A percentile compares a stretch with the other conserved stretches of the same genome.
phyloP scores from a whole-genome alignment of 2,888 invertebrate genomes.

The Chymomyza procnemis region DNA sequence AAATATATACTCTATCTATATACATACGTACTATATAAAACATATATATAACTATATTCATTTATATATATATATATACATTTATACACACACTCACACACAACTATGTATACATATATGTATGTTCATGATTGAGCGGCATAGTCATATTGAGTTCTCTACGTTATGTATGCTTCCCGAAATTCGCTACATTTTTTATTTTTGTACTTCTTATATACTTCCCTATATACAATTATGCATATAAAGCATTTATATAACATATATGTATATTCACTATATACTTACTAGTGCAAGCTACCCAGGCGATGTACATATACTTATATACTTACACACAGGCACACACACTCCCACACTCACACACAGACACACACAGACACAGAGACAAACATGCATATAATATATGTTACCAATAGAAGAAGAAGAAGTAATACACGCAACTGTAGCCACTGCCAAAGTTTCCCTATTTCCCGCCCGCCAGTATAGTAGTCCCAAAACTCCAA shows the following conservation, averaged over 20 bases:
- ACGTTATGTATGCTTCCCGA: slow-evolving; percentile 19
- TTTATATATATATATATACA: slow-evolving; percentile 19
- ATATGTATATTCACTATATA: slow-evolving; percentile 42
- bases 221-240: slow-evolving; percentile 22
- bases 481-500: no score
- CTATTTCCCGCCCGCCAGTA: background rate
- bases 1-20: slow-evolving; percentile 40
- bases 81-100: background rate
- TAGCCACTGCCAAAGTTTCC: slow-evolving; percentile 59
- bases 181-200: slow-evolving; percentile 18
- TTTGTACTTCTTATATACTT: slow-evolving; percentile 36
- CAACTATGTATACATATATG: slow-evolving; percentile 23
- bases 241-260: slow-evolving; percentile 33
- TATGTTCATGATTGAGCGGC: slow-evolving; percentile 33
- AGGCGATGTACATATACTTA: slow-evolving; percentile 63
- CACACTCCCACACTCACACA: slow-evolving; percentile 1
- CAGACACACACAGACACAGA: slow-evolving; percentile 4
- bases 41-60: slow-evolving; percentile 22
- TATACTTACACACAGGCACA: background rate
- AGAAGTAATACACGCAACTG: slow-evolving; percentile 63
- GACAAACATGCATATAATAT: slow-evolving; percentile 11
- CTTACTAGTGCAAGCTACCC: slow-evolving; percentile 73
- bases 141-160: slow-evolving; percentile 22
- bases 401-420: slow-evolving; percentile 51
- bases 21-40: slow-evolving; percentile 1